A percentile compares a stretch with the other conserved stretches of the same genome.
Conservation (phyloP, 2,888 invertebrate genomes). For the Tiliacea aurago region DNA sequence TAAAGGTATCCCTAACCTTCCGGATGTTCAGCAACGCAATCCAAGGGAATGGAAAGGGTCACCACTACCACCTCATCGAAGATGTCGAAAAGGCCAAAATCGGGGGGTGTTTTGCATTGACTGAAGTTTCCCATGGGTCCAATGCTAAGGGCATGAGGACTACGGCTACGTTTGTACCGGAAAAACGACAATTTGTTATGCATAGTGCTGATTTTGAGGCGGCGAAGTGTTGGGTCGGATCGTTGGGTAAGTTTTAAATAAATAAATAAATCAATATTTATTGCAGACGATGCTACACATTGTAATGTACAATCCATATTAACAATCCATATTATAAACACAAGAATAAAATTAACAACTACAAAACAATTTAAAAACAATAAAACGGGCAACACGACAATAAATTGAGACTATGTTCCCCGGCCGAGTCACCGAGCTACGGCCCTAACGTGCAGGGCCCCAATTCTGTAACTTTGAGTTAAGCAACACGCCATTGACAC, state of each 20-base stretch:
- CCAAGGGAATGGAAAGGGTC: constrained; percentile 91
- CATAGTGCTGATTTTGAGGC: constrained; percentile 97
- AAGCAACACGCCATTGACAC: too few relatives aligned
- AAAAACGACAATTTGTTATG: constrained; percentile 94
- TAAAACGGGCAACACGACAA: too few relatives aligned
- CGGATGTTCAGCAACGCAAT: constrained; percentile 92
- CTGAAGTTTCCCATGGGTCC: constrained; percentile 97
- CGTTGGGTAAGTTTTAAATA: constrained; percentile 89
- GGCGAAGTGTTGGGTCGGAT: constrained; percentile 97
- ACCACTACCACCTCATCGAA: constrained; percentile 90
- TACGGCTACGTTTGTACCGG: constrained; percentile 94
- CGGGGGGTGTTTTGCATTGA: constrained; percentile 94
- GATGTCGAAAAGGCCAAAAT: constrained; percentile 80
- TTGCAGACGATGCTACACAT: too few relatives aligned
- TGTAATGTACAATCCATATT: too few relatives aligned
- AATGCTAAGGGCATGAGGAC: constrained; percentile 97
- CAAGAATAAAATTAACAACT: too few relatives aligned
- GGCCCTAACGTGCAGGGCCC: too few relatives aligned
- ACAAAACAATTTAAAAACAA: too few relatives aligned
- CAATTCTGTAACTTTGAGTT: too few relatives aligned
- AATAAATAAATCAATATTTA: too few relatives aligned
- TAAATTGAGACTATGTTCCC: too few relatives aligned
- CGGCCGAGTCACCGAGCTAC: too few relatives aligned
- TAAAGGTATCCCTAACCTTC: constrained; percentile 92
- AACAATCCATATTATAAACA: too few relatives aligned